phyloP scores from a whole-genome alignment of 2,888 invertebrate species.

The Macrophya alboannulata region DNA sequence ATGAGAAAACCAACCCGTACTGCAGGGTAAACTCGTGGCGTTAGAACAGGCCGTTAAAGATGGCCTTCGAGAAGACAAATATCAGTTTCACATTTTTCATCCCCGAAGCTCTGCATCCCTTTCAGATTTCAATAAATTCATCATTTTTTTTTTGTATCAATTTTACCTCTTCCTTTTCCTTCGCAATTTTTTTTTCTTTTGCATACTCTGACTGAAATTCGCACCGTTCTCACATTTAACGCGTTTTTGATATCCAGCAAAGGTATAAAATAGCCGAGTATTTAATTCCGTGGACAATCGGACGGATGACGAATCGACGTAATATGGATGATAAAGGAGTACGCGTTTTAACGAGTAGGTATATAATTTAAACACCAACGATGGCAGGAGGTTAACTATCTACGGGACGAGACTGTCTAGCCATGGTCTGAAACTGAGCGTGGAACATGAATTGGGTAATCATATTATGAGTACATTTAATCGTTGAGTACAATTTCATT shows the following conservation, averaged over 20 bases:
- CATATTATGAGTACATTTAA: slow-evolving; percentile 22
- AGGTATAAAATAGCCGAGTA: background rate
- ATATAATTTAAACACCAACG: background rate
- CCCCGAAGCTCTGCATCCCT: background rate
- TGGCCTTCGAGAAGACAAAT: slow-evolving; percentile 19
- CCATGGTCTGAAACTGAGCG: background rate
- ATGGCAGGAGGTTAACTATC: background rate
- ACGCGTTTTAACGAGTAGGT: background rate
- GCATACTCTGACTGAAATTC: background rate
- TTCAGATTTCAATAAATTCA: slow-evolving; percentile 41
- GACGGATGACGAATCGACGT: background rate
- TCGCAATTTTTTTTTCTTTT: background rate
- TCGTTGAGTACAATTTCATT: background rate
- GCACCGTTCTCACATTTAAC: background rate
- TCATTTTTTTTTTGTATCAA: background rate
- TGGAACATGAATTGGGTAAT: background rate
- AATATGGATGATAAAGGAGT: background rate
- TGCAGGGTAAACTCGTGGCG: background rate
- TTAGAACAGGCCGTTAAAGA: slow-evolving; percentile 5
- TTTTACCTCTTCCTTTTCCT: background rate
- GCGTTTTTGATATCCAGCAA: background rate
- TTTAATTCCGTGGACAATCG: background rate
- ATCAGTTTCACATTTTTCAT: slow-evolving; percentile 51
- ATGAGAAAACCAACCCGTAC: background rate
- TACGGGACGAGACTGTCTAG: background rate